Conservation (phyloP, 2,888 invertebrate species). For the Pteria penguin region DNA sequence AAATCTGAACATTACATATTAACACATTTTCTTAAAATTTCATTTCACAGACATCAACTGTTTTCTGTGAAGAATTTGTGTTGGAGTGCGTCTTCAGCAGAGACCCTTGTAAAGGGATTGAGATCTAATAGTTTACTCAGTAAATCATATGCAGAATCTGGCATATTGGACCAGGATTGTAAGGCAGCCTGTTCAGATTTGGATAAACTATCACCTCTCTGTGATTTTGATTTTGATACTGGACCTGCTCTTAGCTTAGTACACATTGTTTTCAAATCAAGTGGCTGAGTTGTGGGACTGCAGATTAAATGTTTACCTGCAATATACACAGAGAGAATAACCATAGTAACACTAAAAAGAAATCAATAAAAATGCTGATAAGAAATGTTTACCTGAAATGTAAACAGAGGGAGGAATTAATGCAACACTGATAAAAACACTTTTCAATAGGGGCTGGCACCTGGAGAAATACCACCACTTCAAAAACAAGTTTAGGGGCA, state of each 20-base stretch:
- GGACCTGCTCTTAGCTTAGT: conserved; percentile 69
- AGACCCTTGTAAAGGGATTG: conserved; percentile 87
- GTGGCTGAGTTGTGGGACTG: conserved; percentile 61
- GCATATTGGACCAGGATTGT: conserved; percentile 75
- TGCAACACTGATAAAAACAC: no score
- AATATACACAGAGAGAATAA: conserved; percentile 43
- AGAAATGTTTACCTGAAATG: no score
- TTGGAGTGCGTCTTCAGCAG: conserved; percentile 87
- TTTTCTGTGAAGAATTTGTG: conserved; percentile 87
- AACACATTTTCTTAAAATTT: no score
- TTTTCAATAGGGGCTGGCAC: no score
- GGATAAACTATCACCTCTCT: conserved; percentile 19
- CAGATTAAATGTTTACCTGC: conserved; percentile 74
- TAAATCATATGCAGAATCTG: conserved; percentile 88
- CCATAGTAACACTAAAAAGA: no score
- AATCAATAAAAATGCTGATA: no score
- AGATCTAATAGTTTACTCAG: conserved; percentile 87
- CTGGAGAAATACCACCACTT: no score
- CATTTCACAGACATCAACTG: no score
- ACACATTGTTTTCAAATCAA: conserved; percentile 79
- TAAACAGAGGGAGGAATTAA: no score
- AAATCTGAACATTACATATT: no score
- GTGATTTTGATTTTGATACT: conserved; percentile 36
- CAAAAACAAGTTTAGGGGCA: no score
- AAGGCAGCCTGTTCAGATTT: conserved; percentile 47